Evolutionary conservation across 2,113 vertebrate species (phyloP).

Genomic region (Siniperca knerii): DNA sequence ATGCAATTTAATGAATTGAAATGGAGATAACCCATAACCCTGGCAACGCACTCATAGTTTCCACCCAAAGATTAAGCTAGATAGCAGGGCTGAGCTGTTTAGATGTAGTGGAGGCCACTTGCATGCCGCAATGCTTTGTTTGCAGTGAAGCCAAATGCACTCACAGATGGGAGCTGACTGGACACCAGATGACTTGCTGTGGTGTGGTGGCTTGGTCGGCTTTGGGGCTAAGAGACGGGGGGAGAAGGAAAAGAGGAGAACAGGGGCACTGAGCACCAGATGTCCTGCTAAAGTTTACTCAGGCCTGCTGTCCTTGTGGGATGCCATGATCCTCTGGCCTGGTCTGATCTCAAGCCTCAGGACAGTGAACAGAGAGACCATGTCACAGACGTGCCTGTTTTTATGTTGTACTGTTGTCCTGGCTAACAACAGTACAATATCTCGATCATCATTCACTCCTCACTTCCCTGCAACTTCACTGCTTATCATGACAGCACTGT

Average conservation of each 20-base stretch:
- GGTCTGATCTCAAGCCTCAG: slow-evolving; percentile 14
- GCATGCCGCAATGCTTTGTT: slow-evolving; percentile 66
- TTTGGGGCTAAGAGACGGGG: slow-evolving; percentile 46
- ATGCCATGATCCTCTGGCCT: slow-evolving; percentile 14
- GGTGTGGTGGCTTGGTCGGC: slow-evolving; percentile 56
- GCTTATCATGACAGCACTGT: slow-evolving; percentile 36
- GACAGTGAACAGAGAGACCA: slow-evolving; percentile 9
- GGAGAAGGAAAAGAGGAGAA: slow-evolving; percentile 23
- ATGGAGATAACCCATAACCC: slow-evolving; percentile 68
- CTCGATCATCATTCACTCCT: slow-evolving; percentile 39
- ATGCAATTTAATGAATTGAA: slow-evolving; percentile 65
- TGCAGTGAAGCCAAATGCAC: slow-evolving; percentile 65
- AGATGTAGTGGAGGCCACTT: slow-evolving; percentile 39
- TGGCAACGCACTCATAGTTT: slow-evolving; percentile 65
- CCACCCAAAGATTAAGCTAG: slow-evolving; percentile 56
- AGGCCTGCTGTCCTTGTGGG: slow-evolving; percentile 43
- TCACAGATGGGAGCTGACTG: slow-evolving; percentile 70
- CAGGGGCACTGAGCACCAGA: slow-evolving; percentile 61
- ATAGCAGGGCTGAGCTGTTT: slow-evolving; percentile 52
- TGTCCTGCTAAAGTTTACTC: slow-evolving; percentile 60
- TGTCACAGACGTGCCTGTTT: slow-evolving; percentile 22
- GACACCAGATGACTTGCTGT: slow-evolving; percentile 74
- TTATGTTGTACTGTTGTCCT: slow-evolving; percentile 7
- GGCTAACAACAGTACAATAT: neutral
- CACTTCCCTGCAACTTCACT: slow-evolving; percentile 22